Conservation (phyloP, 2,113 vertebrate genomes). For the Collichthys lucidus region DNA sequence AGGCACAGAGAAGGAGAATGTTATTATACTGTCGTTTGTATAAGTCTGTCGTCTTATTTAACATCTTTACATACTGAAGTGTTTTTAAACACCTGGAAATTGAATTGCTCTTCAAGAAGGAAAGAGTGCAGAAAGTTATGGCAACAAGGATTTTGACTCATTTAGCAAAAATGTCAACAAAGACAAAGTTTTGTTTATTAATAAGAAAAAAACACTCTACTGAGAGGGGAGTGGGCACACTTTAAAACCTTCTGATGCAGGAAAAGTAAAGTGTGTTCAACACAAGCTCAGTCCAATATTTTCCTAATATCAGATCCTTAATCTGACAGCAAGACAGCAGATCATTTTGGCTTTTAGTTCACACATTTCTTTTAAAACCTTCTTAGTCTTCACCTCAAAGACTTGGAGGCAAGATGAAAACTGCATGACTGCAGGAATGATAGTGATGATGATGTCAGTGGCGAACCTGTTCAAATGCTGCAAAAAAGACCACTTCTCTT, state of each 20-base stretch:
- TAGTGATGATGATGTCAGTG: not conserved
- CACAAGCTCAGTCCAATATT: not conserved
- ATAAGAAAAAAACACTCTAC: not conserved
- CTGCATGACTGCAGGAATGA: not conserved
- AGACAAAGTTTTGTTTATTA: not conserved
- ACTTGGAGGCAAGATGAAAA: not conserved
- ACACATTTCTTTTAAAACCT: not conserved
- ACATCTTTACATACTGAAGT: not conserved
- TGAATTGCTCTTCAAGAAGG: not conserved
- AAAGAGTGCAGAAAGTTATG: not conserved
- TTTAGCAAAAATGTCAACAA: conserved; percentile 6
- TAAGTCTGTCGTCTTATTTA: not conserved
- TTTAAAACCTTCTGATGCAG: not conserved
- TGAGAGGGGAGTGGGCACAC: not conserved
- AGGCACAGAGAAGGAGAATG: conserved; percentile 3
- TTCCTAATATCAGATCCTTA: not conserved
- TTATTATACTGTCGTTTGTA: not conserved
- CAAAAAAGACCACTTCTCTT: not conserved
- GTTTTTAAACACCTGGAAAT: conserved; percentile 3
- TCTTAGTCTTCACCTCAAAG: not conserved
- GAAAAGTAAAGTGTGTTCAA: not conserved
- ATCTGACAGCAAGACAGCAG: not conserved
- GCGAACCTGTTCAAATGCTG: not conserved
- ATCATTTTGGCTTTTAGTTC: conserved; percentile 21
- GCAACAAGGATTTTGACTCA: not conserved